Conservation (phyloP, 2,888 invertebrate species). For the Sipha maydis region DNA sequence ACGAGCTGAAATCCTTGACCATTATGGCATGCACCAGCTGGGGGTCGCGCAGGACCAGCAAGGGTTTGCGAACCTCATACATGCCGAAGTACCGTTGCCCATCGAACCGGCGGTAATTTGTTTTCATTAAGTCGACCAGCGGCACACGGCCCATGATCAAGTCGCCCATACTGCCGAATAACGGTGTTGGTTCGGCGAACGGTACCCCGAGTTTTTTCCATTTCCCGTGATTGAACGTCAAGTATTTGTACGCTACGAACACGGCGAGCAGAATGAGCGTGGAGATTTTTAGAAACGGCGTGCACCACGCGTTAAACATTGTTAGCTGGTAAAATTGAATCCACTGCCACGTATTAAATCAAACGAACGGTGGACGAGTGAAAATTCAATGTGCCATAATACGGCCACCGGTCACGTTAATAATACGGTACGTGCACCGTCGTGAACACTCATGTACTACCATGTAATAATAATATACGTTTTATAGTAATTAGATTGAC, state of each 20-base stretch:
- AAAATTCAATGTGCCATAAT: too few relatives aligned
- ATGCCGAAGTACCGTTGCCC: constrained; percentile 26
- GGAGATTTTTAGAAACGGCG: not conserved
- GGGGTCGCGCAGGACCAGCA: constrained; percentile 31
- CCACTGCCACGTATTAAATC: too few relatives aligned
- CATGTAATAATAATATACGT: too few relatives aligned
- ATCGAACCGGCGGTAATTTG: not conserved
- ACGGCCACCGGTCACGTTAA: too few relatives aligned
- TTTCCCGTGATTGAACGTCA: constrained; percentile 17
- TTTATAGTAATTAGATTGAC: too few relatives aligned
- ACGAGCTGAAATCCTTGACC: constrained; percentile 19
- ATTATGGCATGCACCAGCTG: constrained; percentile 8
- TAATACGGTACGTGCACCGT: too few relatives aligned
- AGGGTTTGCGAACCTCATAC: constrained; percentile 8
- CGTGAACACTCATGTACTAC: too few relatives aligned
- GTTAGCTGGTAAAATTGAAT: too few relatives aligned
- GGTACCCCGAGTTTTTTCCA: constrained; percentile 35
- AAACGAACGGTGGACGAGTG: too few relatives aligned
- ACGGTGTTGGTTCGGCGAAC: not conserved
- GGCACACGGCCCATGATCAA: not conserved
- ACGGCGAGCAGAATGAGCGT: not conserved
- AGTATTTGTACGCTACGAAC: not conserved
- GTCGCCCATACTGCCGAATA: constrained; percentile 8
- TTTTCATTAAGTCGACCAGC: not conserved
- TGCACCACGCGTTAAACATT: not conserved